Evolutionary conservation across 2,797 vertebrate genomes (phyloP), one percentile per base, ranked within the genome.

Genomic region (Xenops minutus): DNA sequence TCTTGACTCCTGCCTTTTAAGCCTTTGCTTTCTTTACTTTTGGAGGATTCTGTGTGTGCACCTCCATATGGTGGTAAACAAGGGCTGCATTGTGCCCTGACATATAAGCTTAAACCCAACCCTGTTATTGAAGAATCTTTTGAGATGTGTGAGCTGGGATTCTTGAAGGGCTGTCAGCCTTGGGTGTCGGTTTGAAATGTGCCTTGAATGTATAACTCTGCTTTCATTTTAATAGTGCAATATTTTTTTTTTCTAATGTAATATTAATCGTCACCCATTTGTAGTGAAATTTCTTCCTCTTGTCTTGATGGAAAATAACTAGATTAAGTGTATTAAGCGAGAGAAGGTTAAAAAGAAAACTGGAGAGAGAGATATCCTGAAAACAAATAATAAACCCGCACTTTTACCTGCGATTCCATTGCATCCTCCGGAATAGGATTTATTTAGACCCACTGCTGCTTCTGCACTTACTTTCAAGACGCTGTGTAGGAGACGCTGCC

Each of bases 1-100:
- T 72, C 93, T 97, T 95, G 85, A 92, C 95, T 97, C 95, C 81
- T 92, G 92, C 92, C 93, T 97, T 96, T 97, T 94, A 95, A 96
- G 96, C 96, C 95, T 97, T 95, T 96, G 92, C 95, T 97, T 95
- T 95, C 95, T 97, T 96, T 92, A 95, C 97, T 98, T 97, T 91
- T 92, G 94, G 93, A 95, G 94, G 90, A 96, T 95, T 95, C 94
- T 97, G 63, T 96, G 76, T 75, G 88, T 88, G 78, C 96, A 93
- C 96, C 97, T 97, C 97, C 95, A 96, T 96, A 95, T 97, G 96
- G 96, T 86, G 81, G 96, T 98, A 97, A 98, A 98, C 95, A 97
- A 97, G 97, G 97, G 91, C 92, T 97, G 85, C 87, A 95, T 97
- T 97, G 96, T 98, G 94, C 96, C 91, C 76, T 97, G 97, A 97